Conservation (phyloP, 2,113 vertebrate species). For the Leucosticte australis region DNA sequence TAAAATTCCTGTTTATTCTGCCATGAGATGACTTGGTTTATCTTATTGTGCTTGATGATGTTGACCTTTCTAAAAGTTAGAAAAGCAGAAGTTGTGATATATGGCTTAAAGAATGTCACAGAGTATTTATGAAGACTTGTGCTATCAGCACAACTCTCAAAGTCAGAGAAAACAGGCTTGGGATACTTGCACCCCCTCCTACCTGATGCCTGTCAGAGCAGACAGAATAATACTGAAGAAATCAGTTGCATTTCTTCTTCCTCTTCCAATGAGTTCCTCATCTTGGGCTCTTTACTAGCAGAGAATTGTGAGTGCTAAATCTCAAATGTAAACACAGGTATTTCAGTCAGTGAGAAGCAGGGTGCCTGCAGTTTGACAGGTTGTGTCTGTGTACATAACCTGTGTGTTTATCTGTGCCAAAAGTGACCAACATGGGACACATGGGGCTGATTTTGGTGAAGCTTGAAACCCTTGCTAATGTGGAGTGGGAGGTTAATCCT, state of each 20-base stretch:
- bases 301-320: background rate
- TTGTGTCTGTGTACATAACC: background rate
- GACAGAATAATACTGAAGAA: background rate
- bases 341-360: background rate
- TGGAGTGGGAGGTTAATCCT: background rate
- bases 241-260: background rate
- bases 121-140: background rate
- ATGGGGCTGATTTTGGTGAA: background rate
- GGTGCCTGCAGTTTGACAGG: background rate
- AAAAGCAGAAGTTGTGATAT: background rate
- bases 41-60: background rate
- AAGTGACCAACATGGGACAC: background rate
- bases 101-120: rapidly evolving
- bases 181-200: background rate
- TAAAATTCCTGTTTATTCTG: background rate
- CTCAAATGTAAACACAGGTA: background rate
- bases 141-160: background rate
- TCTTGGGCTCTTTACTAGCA: background rate
- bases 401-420: background rate
- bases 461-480: background rate
- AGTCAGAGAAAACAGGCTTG: background rate
- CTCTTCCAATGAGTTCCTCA: background rate
- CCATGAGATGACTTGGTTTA: background rate
- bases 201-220: background rate
- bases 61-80: background rate